Evolutionary conservation across 2,113 vertebrate species (phyloP).

Genomic region (Suricata suricatta): DNA sequence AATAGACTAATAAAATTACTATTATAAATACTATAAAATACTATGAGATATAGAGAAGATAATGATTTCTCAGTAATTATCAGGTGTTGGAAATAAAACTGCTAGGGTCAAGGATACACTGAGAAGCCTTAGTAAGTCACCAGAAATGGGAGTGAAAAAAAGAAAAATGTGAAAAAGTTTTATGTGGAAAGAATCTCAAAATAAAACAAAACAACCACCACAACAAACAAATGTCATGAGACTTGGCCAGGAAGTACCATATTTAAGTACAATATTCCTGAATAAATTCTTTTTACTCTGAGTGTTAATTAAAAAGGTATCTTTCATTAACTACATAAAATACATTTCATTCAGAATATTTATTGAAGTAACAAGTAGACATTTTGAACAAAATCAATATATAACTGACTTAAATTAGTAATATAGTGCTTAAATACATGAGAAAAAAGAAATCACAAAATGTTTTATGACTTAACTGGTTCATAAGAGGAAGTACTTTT

Average conservation of each 20-base stretch:
- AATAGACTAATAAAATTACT: neutral
- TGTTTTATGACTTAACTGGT: neutral
- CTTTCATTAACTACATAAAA: neutral
- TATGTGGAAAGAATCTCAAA: neutral
- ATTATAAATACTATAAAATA: neutral
- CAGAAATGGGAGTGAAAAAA: neutral
- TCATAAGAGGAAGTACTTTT: neutral
- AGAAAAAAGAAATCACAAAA: neutral
- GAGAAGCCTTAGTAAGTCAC: neutral
- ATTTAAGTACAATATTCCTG: neutral
- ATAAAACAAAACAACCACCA: neutral
- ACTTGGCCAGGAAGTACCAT: neutral
- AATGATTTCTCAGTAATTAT: neutral
- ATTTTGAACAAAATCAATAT: neutral
- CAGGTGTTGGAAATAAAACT: neutral
- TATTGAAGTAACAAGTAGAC: neutral
- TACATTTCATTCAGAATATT: neutral
- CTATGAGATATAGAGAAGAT: neutral
- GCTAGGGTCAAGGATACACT: neutral
- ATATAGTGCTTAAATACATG: neutral
- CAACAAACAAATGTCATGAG: neutral
- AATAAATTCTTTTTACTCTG: neutral
- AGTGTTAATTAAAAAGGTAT: neutral
- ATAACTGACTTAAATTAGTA: neutral
- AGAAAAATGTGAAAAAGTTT: neutral